These are phyloP conservation scores for Heliconius erato DNA, from an alignment of 2,888 invertebrate species.

Conservation along the genomic window DNA sequence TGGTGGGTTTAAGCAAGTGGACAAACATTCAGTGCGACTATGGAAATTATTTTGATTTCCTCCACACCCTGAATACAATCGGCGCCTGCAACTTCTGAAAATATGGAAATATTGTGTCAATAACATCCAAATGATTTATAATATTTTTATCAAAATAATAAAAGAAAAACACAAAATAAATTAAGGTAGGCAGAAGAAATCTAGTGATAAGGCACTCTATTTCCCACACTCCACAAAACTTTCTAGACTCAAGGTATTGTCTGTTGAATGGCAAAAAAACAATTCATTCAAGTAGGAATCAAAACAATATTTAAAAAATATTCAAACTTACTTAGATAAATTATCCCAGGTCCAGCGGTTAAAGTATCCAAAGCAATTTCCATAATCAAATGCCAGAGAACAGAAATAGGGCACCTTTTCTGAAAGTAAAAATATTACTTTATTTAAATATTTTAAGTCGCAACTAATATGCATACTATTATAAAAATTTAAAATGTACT, in stretches of 20 bases:
- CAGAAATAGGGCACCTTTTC: slow-evolving; percentile 67
- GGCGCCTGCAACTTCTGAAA: slow-evolving; percentile 66
- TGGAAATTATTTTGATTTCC: slow-evolving; percentile 80
- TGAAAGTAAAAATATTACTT: slow-evolving; percentile 54
- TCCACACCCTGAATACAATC: slow-evolving; percentile 75
- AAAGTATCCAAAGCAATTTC: slow-evolving; percentile 73
- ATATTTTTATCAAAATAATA: background rate
- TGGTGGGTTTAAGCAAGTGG: slow-evolving; percentile 63
- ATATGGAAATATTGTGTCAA: background rate
- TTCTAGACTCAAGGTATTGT: too few relatives aligned
- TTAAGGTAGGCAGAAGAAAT: too few relatives aligned
- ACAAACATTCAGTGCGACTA: slow-evolving; percentile 61
- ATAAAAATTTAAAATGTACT: too few relatives aligned
- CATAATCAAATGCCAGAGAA: slow-evolving; percentile 68
- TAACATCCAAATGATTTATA: background rate
- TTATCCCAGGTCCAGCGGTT: slow-evolving; percentile 71
- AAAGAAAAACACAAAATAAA: too few relatives aligned
- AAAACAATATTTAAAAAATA: background rate
- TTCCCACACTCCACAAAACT: too few relatives aligned
- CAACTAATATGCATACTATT: too few relatives aligned
- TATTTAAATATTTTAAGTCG: too few relatives aligned
- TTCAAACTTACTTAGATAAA: slow-evolving; percentile 62
- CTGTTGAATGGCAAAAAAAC: too few relatives aligned
- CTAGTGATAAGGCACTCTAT: too few relatives aligned
- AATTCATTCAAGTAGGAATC: too few relatives aligned